A percentile compares a stretch with the other conserved stretches of the same genome.
Conservation (phyloP, 2,113 vertebrate species). For the Nyctereutes procyonoides region DNA sequence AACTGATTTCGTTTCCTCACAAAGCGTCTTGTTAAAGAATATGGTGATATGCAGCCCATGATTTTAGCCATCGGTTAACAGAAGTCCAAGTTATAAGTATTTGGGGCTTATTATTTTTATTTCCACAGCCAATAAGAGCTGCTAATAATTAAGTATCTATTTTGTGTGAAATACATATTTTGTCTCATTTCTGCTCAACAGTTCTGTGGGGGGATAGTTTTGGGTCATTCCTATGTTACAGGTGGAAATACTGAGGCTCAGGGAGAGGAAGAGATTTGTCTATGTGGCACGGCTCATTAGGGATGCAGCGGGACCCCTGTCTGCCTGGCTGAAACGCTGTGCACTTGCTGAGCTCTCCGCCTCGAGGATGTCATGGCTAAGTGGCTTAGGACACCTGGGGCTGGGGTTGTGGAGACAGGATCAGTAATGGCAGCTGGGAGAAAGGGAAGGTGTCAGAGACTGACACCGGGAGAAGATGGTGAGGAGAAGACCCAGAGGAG, state of each 20-base stretch:
- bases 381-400: neutral
- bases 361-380: neutral
- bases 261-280: neutral
- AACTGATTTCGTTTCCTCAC: neutral
- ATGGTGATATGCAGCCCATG: neutral
- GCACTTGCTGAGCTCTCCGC: neutral
- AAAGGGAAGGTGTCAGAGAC: neutral
- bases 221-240: neutral
- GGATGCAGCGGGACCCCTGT: too few species aligned
- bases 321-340: neutral
- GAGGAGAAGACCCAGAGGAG: neutral
- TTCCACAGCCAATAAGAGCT: neutral
- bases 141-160: neutral
- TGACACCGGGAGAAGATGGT: neutral
- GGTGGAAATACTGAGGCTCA: neutral
- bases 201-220: neutral
- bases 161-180: neutral
- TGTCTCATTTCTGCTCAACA: neutral
- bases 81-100: neutral
- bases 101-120: neutral
- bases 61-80: neutral
- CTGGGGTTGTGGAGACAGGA: neutral
- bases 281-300: neutral
- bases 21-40: neutral
- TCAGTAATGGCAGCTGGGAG: neutral